These are phyloP conservation scores for Aphaenogaster ashmeadi DNA, from an alignment of 1,140 invertebrate species.

Conservation along the genomic window DNA sequence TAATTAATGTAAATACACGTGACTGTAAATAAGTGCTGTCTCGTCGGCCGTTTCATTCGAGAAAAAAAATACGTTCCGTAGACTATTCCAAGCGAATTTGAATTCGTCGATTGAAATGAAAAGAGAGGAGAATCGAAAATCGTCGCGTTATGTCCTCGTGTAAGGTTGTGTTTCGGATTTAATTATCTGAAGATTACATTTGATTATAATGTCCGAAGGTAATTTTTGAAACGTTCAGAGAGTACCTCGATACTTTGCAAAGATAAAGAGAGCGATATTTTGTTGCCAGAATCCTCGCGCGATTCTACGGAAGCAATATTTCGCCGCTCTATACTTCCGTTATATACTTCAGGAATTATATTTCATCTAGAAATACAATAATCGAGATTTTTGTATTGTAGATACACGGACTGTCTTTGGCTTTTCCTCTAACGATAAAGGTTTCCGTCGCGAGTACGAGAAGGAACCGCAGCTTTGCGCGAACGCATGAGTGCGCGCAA, in stretches of 20 bases:
- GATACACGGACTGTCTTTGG: background rate
- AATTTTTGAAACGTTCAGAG: slow-evolving; percentile 29
- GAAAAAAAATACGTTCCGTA: slow-evolving; percentile 2
- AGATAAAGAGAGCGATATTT: background rate
- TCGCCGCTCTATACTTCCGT: background rate
- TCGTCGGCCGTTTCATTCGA: slow-evolving; percentile 19
- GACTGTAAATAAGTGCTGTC: slow-evolving; percentile 47
- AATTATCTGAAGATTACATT: background rate
- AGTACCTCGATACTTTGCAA: background rate
- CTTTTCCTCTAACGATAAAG: background rate
- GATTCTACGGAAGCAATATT: background rate
- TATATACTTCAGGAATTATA: background rate
- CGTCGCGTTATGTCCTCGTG: background rate
- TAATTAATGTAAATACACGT: slow-evolving; percentile 61
- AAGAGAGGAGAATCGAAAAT: background rate
- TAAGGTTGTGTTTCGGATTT: background rate
- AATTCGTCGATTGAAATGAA: background rate
- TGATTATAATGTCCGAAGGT: background rate
- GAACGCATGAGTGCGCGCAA: background rate
- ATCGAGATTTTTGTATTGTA: background rate
- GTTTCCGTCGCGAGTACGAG: background rate
- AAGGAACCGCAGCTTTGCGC: slow-evolving; percentile 12
- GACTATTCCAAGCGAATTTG: background rate
- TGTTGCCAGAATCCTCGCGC: background rate
- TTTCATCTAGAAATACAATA: slow-evolving; percentile 7